These are phyloP conservation scores for Atta cephalotes DNA, from an alignment of 1,140 invertebrate species.

Conservation along the genomic window DNA sequence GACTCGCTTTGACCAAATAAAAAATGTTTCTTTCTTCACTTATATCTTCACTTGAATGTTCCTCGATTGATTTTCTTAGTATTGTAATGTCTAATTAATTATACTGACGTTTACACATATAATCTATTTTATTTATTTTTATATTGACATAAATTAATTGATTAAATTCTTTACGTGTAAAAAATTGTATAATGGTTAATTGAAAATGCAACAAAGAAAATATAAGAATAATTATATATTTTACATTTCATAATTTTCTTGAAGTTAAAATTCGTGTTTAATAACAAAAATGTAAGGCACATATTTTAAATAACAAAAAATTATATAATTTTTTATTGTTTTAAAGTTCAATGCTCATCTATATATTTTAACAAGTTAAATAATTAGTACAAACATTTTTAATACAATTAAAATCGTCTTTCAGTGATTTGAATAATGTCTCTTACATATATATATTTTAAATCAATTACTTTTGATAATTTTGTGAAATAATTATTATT, in stretches of 20 bases:
- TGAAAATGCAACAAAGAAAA: background rate
- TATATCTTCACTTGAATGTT: too few species aligned
- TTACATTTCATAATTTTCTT: background rate
- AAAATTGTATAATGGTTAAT: background rate
- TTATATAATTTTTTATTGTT: background rate
- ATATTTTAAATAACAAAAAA: background rate
- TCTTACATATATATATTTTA: background rate
- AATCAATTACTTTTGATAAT: background rate
- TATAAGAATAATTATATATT: background rate
- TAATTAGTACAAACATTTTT: background rate
- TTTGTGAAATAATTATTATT: background rate
- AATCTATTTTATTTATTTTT: background rate
- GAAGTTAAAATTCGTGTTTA: background rate
- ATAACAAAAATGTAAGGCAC: background rate
- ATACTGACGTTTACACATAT: background rate
- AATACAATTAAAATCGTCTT: background rate
- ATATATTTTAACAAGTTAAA: background rate
- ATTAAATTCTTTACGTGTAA: background rate
- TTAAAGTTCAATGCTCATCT: background rate
- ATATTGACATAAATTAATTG: background rate
- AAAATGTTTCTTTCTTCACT: too few species aligned
- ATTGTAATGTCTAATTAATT: conserved; percentile 62
- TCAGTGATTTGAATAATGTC: background rate
- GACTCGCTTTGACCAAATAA: too few species aligned
- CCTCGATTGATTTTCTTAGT: too few species aligned